A percentile compares a stretch with the other conserved stretches of the same genome.
phyloP scores from a whole-genome alignment of 2,113 vertebrate species.

The Brachyhypopomus gauderio region DNA sequence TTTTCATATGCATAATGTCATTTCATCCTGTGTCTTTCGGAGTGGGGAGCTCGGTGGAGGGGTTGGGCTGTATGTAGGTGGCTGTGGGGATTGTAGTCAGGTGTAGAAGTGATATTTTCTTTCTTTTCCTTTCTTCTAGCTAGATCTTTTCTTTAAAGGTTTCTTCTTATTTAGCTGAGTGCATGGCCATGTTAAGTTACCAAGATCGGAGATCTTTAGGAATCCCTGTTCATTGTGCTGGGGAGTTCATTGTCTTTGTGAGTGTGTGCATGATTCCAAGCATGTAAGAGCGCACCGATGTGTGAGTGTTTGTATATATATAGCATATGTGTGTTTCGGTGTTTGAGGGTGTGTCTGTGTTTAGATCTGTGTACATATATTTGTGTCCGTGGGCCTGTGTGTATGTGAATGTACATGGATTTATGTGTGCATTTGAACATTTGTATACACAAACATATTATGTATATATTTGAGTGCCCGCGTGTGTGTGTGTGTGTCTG shows the following conservation, averaged over 20 bases:
- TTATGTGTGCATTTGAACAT: slow-evolving; percentile 26
- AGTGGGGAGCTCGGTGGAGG: slow-evolving; percentile 64
- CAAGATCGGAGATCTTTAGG: slow-evolving; percentile 87
- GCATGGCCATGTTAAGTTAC: slow-evolving; percentile 70
- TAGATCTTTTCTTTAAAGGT: slow-evolving; percentile 79
- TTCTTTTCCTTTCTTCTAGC: slow-evolving; percentile 52
- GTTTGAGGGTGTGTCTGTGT: slow-evolving; percentile 25
- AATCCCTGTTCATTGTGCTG: slow-evolving; percentile 83
- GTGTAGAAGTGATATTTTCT: slow-evolving; percentile 69
- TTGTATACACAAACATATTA: not conserved
- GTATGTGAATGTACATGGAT: slow-evolving; percentile 12
- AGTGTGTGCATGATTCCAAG: slow-evolving; percentile 20
- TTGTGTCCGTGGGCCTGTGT: slow-evolving; percentile 9
- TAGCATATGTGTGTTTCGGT: not conserved
- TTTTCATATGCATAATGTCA: slow-evolving; percentile 99
- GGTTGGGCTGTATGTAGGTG: slow-evolving; percentile 63
- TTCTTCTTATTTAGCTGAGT: slow-evolving; percentile 98
- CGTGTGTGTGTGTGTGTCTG: slow-evolving; percentile 53
- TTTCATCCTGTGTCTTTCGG: slow-evolving; percentile 96
- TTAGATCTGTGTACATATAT: slow-evolving; percentile 10
- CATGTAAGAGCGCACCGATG: slow-evolving; percentile 16
- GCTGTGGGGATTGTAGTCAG: slow-evolving; percentile 76
- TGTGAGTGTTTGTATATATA: not conserved
- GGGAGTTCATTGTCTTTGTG: slow-evolving; percentile 50
- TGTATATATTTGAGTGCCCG: slow-evolving; percentile 38